phyloP scores from a whole-genome alignment of 2,113 vertebrate genomes.

The Nansenia antarctica region DNA sequence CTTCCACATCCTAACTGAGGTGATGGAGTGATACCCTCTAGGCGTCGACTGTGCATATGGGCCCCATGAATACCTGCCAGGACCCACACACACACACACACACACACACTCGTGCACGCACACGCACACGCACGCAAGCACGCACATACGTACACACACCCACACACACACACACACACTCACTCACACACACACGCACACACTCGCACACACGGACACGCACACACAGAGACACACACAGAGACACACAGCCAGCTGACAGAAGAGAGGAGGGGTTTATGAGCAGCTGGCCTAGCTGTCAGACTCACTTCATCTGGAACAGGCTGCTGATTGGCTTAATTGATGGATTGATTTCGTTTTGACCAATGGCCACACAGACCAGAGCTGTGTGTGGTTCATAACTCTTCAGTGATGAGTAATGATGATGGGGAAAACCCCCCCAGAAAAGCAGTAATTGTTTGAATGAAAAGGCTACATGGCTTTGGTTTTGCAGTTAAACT shows the following conservation, averaged over 20 bases:
- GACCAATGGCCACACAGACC: neutral
- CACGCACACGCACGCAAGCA: too few relatives aligned
- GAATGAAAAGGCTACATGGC: too few relatives aligned
- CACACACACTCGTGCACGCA: constrained; percentile 40
- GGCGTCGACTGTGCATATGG: constrained; percentile 57
- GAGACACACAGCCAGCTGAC: constrained; percentile 19
- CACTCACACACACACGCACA: constrained; percentile 41
- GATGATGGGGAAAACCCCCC: too few relatives aligned
- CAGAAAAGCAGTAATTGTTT: neutral
- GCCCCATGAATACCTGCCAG: constrained; percentile 57
- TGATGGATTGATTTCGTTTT: constrained; percentile 29
- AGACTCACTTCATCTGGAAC: constrained; percentile 38
- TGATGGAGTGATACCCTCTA: constrained; percentile 48
- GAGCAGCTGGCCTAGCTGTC: constrained; percentile 56
- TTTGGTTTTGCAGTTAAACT: too few relatives aligned
- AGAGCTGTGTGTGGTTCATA: neutral
- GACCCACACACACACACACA: constrained; percentile 19
- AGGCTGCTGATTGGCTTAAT: constrained; percentile 27
- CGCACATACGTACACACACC: constrained; percentile 17
- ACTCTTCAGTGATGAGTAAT: neutral
- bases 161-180: constrained; percentile 5
- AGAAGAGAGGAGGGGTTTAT: constrained; percentile 34
- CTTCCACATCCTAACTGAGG: constrained; percentile 47
- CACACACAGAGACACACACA: constrained; percentile 18
- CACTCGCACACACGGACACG: too few relatives aligned